A percentile compares a stretch with the other conserved stretches of the same genome.
phyloP scores from a whole-genome alignment of 2,888 invertebrate species.

The Diarsia rubi region DNA sequence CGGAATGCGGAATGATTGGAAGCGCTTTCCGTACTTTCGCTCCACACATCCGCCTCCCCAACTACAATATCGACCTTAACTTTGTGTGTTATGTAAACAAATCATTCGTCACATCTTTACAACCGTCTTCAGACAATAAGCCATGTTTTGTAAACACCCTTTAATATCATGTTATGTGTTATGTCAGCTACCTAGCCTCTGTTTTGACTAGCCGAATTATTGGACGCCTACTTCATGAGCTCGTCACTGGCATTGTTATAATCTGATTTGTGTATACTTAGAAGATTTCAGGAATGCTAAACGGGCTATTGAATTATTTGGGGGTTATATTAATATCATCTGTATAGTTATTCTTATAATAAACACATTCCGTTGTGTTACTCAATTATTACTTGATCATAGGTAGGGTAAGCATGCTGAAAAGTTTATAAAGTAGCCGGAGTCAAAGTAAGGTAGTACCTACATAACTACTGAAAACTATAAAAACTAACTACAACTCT shows the following conservation, averaged over 20 bases:
- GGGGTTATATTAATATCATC: constrained; percentile 34
- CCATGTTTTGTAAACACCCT: constrained; percentile 73
- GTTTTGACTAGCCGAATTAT: constrained; percentile 69
- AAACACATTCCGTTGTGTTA: constrained; percentile 24
- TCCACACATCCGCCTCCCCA: constrained; percentile 86
- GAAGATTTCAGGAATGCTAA: constrained; percentile 46
- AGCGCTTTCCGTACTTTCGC: constrained; percentile 88
- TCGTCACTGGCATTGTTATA: constrained; percentile 58
- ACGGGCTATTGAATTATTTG: constrained; percentile 40
- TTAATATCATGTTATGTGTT: constrained; percentile 61
- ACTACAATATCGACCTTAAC: constrained; percentile 60
- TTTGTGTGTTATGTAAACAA: constrained; percentile 81
- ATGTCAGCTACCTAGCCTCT: constrained; percentile 65
- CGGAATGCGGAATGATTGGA: constrained; percentile 87
- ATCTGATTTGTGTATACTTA: constrained; percentile 42
- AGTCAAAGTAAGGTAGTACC: no score
- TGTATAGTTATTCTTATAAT: neutral
- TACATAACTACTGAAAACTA: neutral
- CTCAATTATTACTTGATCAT: neutral
- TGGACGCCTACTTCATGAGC: constrained; percentile 51
- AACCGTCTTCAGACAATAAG: constrained; percentile 68
- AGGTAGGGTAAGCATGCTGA: neutral
- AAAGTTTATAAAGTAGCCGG: no score
- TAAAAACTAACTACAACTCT: neutral
- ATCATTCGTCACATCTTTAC: constrained; percentile 71